Conservation (phyloP, 2,113 vertebrate species). For the Anseranas semipalmata region DNA sequence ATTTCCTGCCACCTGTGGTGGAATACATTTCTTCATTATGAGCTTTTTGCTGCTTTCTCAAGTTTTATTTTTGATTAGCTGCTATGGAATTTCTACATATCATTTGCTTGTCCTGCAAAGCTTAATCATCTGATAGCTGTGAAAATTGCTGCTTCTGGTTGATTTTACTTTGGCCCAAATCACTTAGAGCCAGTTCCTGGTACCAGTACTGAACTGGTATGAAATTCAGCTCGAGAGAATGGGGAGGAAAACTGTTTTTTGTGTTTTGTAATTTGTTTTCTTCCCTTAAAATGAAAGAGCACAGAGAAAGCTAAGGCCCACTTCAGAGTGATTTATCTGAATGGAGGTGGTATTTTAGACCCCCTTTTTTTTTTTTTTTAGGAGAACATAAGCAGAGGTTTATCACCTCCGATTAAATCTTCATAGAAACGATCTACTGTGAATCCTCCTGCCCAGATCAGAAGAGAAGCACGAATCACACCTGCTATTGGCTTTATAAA, state of each 20-base stretch:
- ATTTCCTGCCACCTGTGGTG: conserved; percentile 60
- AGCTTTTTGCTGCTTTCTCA: conserved; percentile 42
- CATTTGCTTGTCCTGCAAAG: conserved; percentile 1
- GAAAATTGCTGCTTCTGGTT: not conserved
- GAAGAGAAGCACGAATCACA: not conserved
- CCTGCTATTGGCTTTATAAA: not conserved
- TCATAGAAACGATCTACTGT: not conserved
- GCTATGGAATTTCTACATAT: conserved; percentile 15
- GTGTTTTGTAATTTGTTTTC: rapidly evolving
- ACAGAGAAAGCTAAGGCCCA: not conserved
- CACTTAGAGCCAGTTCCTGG: not conserved
- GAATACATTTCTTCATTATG: conserved; percentile 51
- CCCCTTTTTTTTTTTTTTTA: not conserved
- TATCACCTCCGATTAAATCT: not conserved
- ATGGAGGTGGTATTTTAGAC: not conserved
- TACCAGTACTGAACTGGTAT: not conserved
- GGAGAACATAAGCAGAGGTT: not conserved
- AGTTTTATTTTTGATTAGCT: conserved; percentile 26
- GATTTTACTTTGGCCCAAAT: not conserved
- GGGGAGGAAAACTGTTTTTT: not conserved
- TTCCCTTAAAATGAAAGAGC: not conserved
- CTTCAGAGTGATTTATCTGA: not conserved
- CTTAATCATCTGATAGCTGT: not conserved
- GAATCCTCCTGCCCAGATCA: not conserved
- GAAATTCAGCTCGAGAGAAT: not conserved